Evolutionary conservation across 2,888 invertebrate species (phyloP), one percentile per base, ranked within the genome.

Genomic region (Agrotis segetum): DNA sequence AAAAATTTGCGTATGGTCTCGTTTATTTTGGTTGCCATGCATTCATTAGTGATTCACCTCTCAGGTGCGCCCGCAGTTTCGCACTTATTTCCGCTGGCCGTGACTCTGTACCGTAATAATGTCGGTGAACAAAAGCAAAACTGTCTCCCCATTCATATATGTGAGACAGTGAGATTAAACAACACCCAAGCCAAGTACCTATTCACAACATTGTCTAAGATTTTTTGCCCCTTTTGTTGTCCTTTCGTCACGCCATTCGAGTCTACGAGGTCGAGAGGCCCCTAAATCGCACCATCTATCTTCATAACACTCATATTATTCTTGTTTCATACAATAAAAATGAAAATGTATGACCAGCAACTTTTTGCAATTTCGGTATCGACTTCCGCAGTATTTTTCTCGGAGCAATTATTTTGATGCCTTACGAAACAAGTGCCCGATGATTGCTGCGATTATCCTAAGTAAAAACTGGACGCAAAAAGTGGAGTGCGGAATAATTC

Each of bases 221-320:
- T 83, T 86, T 90, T 91, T 90, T 90, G 85, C 85, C 78, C 71
- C 82, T 87, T 86, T 88, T 86, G 88, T 71, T 84, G 86, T 90
- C 89, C 89, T 92, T 92, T 91, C 88, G 92, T 90, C 89, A 91
- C 88, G 91, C 84, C 77, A 84, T 85, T 87, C 76, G 87, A 79
- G 71, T 88, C 83, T 87, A 80, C 91, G 91, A 92, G 92, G 92
- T 88, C 90, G 86, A 82, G 87, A 91, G 90, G 90, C 91, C 89
- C 77, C 84, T 83, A 79, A 82, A 88, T 81, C 83, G 80, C 83
- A 82, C 67, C 83, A 86, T 81, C 79, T 73, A 87, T 88, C 82
- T 82, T 77, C 52, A 79, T 81, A 85, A 82, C 84, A 71, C 58
- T 17, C 24, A 52, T 34, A 84, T 85, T 79, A 85, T 84, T 79